Evolutionary conservation across 1,140 invertebrate genomes (phyloP), one percentile per base, ranked within the genome.

Genomic region (Dreissena rostriformis): DNA sequence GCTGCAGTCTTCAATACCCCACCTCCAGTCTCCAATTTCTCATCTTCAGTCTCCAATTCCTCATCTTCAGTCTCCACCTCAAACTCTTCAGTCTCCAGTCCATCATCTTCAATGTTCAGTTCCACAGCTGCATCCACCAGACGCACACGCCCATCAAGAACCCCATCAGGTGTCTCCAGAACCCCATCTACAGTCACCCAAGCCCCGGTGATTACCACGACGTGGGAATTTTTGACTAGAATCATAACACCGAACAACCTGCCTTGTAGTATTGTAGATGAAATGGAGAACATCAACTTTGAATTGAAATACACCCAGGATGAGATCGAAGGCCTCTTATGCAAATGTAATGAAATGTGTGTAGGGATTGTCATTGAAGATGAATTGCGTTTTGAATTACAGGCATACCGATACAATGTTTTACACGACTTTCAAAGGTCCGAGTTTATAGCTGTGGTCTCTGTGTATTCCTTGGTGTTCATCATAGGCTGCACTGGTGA

Each of bases 301-400:
- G 57, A 57, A 39, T 82, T 75, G 51, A 82, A 53, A 15, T 82
- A 74, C 26, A 49, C 70, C 26, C 4, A 15, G 26, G 80, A 82
- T 17, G 71, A 82, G 49, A 10, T 82, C 10, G 17, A 28, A 6
- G 55, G 53, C 12, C 22, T 82, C 10, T 22, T 82, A 17, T 82
- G 80, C 63, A 52, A 53, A 52, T 82, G 80, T 19, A 67, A 14
- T 22, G 39, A 24, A 17, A 19, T 82, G 10, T 82, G 80, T 28
- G 55, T 15, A 51, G 22, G 4, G 15, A 57, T 74, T 14, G 6
- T 55, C 11, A 65, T 29, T 0, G 65, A 52, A 14, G 10, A 24
- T 19, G 49, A 72, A 26, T 51, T 70, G 6, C 28, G 24, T 52
- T 51, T 49, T 51, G 39, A 39, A 24, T 49, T 80, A 19, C n/a